Evolutionary conservation across 2,888 invertebrate species (phyloP), one percentile per base, ranked within the genome.

Genomic region (Trisateles emortualis): DNA sequence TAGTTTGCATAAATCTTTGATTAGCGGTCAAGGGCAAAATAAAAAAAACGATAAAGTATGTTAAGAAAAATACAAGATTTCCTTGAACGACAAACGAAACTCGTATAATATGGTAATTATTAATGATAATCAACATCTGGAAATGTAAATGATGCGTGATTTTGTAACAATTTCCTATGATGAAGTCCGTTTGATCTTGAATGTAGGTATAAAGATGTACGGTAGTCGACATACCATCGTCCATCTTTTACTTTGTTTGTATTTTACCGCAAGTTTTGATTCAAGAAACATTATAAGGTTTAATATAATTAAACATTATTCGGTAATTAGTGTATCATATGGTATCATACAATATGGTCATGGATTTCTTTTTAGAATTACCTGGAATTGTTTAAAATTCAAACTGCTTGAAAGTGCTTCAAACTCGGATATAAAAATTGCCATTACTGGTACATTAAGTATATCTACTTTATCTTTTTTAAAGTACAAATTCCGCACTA

Each of bases 11-110:
- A 47, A 30, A 39, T 39, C 8, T 39, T 38, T 16, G 10, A 3
- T 52, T 26, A 47, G 22, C 47, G 49, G 60, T 51, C 52, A 67
- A 58, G 57, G 48, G 35, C 24, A 10, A 38, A n/a, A 3, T 35
- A 54, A 36, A 60, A 30, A 32, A 52, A 30, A 29, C 48, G 50
- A 45, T 32, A 42, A 52, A 36, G 11, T 30, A 41, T 35, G 5
- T 55, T 42, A 35, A 60, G 49, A 60, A 64, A 60, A 59, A 52
- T 44, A 67, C 55, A 19, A 30, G 64, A 59, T 61, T 46, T 50
- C 69, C 71, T 69, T 69, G 68, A 63, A 64, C 57, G 36, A 66
- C 19, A 57, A 53, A 54, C 56, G 17, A 52, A 62, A 59, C 57
- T 41, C 48, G 52, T 52, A 52, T 52, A 36, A 16, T 57, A 52